Percentiles rank a stretch among this genome's conserved stretches.
Conservation (phyloP, 1,140 invertebrate genomes). For the Papilio aristodemus region DNA sequence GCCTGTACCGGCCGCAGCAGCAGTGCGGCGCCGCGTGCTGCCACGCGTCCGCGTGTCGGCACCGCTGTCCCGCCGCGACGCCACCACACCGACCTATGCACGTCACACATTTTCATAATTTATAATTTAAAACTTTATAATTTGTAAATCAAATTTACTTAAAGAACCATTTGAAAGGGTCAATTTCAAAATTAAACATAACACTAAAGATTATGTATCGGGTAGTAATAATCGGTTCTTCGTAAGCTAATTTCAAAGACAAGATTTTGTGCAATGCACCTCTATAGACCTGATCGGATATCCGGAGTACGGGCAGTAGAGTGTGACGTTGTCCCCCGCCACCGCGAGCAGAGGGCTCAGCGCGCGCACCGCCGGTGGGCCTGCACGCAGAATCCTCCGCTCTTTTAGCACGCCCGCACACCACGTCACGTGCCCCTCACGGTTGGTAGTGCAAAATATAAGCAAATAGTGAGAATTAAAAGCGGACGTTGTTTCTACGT, state of each 20-base stretch:
- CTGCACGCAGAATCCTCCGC: no score
- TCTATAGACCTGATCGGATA: constrained; percentile 87
- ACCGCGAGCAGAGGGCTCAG: constrained; percentile 90
- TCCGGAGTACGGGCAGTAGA: constrained; percentile 94
- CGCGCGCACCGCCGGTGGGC: constrained; percentile 89
- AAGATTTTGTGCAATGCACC: constrained; percentile 72
- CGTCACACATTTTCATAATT: neutral
- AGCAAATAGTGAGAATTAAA: no score
- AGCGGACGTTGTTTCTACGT: no score
- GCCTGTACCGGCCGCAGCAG: constrained; percentile 85
- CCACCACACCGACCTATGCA: constrained; percentile 56
- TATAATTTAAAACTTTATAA: no score
- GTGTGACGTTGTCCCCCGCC: constrained; percentile 87
- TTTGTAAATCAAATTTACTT: no score
- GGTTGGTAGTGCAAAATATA: no score
- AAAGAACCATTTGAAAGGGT: no score
- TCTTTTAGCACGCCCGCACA: no score
- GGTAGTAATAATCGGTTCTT: neutral
- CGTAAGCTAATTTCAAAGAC: constrained; percentile 44
- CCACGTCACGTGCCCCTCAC: no score
- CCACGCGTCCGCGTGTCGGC: constrained; percentile 48
- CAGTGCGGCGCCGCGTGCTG: constrained; percentile 82
- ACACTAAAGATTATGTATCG: no score
- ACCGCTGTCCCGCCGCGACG: constrained; percentile 48
- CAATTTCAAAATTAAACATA: no score